Evolutionary conservation across 2,113 vertebrate genomes (phyloP).

Genomic region (Emydura subglobosa): DNA sequence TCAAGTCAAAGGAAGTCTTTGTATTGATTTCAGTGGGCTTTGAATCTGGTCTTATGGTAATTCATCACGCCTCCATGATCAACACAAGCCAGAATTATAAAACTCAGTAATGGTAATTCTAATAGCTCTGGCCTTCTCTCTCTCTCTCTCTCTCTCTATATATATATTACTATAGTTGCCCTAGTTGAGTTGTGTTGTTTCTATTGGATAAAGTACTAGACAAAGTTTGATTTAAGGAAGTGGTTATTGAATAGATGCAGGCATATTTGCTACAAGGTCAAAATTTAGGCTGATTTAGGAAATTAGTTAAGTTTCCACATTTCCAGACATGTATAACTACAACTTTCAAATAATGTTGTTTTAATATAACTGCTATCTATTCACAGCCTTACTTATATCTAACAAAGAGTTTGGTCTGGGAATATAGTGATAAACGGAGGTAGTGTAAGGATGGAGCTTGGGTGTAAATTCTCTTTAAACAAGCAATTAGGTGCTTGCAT

Average conservation of each 20-base stretch:
- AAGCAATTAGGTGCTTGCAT: slow-evolving; percentile 9
- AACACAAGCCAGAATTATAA: background rate
- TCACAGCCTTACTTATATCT: slow-evolving; percentile 12
- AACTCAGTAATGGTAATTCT: background rate
- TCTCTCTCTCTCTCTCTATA: too few species aligned
- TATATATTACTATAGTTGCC: background rate
- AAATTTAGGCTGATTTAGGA: background rate
- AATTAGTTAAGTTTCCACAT: background rate
- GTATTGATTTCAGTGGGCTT: background rate
- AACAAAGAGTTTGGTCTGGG: background rate
- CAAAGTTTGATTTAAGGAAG: background rate
- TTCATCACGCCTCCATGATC: background rate
- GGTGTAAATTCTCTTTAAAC: slow-evolving; percentile 14
- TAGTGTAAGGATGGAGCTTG: background rate
- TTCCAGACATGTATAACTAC: background rate
- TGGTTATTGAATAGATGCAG: background rate
- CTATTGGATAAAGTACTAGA: background rate
- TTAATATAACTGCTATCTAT: slow-evolving; percentile 29
- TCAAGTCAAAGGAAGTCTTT: background rate
- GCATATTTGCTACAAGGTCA: background rate
- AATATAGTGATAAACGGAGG: slow-evolving; percentile 3
- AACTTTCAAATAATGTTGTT: background rate
- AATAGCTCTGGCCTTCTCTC: background rate
- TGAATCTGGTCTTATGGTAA: background rate
- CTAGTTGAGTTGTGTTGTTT: background rate